Base-by-base conservation (phyloP, 2,888 invertebrate species). In the Euproctis similis region DNA sequence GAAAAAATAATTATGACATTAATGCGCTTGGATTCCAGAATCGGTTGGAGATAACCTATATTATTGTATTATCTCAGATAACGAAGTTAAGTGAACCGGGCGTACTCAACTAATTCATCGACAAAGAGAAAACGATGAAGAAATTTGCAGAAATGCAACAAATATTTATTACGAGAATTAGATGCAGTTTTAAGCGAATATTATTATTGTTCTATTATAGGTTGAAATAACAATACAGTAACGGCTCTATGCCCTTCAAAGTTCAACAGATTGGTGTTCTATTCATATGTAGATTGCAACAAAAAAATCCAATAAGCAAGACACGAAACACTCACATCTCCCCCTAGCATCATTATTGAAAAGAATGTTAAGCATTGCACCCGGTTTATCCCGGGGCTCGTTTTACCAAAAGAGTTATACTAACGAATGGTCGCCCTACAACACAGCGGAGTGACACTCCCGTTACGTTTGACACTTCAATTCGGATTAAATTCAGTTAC, bases 301-400 rank as follows among this genome's bases (percentile, higher is more conserved):
- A 82, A 82, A 84, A n/a, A 82, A 84, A 82, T 81, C 82, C 80
- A 82, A 82, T 84, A 82, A 82, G 82, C 81, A 81, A 78, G 75
- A 75, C 73, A 70, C 58, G 63, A 76, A 66, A 72, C 55, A 59
- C 68, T 70, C 64, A 56, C 59, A 58, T 63, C 69, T 72, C 76
- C 81, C 80, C n/a, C 75, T 68, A 56, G 32, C 65, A 63, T 80
- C 78, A 78, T 82, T 82, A 82, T 82, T 81, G 80, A 81, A 80
- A 82, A 77, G 78, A 82, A 82, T 82, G 78, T 81, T 78, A 82
- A 73, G n/a, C 74, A 74, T 70, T 62, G 70, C 76, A 74, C 62
- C 67, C 65, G 68, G 78, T 74, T 81, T 75, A 82, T 75, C 74
- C 69, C 46, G 62, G n/a, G 77, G 78, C 69, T 82, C 76, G 74